phyloP scores from a whole-genome alignment of 2,797 vertebrate genomes.

The Typhlichthys eigenmanni region DNA sequence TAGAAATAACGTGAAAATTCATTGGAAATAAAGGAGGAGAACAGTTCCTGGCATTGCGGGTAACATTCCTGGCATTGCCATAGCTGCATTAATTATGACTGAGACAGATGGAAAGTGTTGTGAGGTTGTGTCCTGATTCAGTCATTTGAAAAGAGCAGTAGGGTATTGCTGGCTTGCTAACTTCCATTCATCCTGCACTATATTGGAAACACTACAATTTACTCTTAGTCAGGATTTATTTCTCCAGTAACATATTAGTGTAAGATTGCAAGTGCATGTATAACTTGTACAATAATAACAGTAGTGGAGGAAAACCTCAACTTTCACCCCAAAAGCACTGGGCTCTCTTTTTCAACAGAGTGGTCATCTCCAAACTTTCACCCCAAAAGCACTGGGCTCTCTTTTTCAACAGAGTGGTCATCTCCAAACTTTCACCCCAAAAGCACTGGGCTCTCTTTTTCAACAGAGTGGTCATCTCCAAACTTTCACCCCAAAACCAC shows the following conservation, averaged over 20 bases:
- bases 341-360: slow-evolving; percentile 54
- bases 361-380: slow-evolving; percentile 40
- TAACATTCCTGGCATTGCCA: slow-evolving; percentile 76
- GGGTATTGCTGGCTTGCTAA: slow-evolving; percentile 47
- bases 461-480: too few relatives aligned
- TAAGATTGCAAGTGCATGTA: slow-evolving; percentile 26
- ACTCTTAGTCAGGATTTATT: slow-evolving; percentile 2
- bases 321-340: slow-evolving; percentile 17
- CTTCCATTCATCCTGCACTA: too few relatives aligned
- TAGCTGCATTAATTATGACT: slow-evolving; percentile 72
- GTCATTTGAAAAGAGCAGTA: slow-evolving; percentile 70
- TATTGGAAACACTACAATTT: too few relatives aligned
- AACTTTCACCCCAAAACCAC: too few relatives aligned
- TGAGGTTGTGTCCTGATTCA: slow-evolving; percentile 60
- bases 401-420: slow-evolving; percentile 48
- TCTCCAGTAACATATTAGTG: slow-evolving; percentile 39
- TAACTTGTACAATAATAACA: slow-evolving; percentile 2
- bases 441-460: slow-evolving; percentile 30
- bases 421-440: slow-evolving; percentile 30
- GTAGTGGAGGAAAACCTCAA: slow-evolving; percentile 12
- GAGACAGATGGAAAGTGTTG: slow-evolving; percentile 54
- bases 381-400: slow-evolving; percentile 34
- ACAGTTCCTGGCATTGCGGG: slow-evolving; percentile 75
- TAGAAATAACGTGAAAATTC: slow-evolving; percentile 74
- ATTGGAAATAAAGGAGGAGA: slow-evolving; percentile 70